phyloP scores from a whole-genome alignment of 2,888 invertebrate genomes.

The Serripes groenlandicus region DNA sequence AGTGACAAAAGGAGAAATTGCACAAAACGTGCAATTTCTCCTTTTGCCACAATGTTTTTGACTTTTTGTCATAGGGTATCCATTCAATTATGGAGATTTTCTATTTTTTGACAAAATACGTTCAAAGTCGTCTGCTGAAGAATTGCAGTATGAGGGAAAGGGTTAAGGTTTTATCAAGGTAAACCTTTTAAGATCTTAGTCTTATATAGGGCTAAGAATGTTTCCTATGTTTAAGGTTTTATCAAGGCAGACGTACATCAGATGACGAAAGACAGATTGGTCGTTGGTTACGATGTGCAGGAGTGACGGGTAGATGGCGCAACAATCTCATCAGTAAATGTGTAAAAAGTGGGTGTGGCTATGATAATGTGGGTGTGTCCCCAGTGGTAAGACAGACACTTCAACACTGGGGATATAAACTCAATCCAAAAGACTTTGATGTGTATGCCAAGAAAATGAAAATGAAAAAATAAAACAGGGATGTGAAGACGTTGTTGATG shows the following conservation, averaged over 20 bases:
- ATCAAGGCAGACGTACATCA: constrained; percentile 75
- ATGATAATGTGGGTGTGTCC: constrained; percentile 73
- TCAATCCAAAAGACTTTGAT: constrained; percentile 77
- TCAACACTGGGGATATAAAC: constrained; percentile 80
- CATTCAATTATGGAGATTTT: too few relatives aligned
- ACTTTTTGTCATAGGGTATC: too few relatives aligned
- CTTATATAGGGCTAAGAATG: neutral
- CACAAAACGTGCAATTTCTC: too few relatives aligned
- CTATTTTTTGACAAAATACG: too few relatives aligned
- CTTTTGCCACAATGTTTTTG: too few relatives aligned
- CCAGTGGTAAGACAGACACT: constrained; percentile 81
- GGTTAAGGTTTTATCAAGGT: too few relatives aligned
- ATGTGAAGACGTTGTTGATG: too few relatives aligned
- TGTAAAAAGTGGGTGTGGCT: constrained; percentile 73
- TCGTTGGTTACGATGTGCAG: constrained; percentile 81
- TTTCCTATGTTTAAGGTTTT: constrained; percentile 67
- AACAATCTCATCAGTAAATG: constrained; percentile 81
- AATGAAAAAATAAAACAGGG: too few relatives aligned
- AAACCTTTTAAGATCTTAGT: neutral
- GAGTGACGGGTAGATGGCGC: constrained; percentile 76
- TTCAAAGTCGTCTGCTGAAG: too few relatives aligned
- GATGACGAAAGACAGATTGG: constrained; percentile 81
- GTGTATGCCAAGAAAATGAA: constrained; percentile 71
- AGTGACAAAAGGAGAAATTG: too few relatives aligned
- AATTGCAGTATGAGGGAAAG: too few relatives aligned